Evolutionary conservation across 2,797 vertebrate genomes (phyloP).

Genomic region (Coilia nasus): DNA sequence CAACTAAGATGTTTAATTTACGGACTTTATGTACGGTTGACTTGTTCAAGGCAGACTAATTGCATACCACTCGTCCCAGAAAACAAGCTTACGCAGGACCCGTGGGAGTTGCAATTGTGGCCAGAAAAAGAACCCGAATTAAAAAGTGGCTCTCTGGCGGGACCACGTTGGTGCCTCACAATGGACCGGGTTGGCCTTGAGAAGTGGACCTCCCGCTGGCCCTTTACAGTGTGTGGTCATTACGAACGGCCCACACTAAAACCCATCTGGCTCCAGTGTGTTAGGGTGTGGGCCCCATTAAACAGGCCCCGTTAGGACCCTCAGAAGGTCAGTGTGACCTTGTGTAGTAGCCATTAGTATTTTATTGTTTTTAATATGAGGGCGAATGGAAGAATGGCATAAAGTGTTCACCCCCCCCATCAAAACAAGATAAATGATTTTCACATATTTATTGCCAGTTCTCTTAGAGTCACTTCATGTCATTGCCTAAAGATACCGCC

Average conservation of each 20-base stretch:
- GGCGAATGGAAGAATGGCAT: neutral
- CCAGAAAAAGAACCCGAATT: neutral
- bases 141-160: neutral
- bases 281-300: neutral
- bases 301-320: neutral
- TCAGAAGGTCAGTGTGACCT: neutral
- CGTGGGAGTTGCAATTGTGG: neutral
- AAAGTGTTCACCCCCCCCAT: no score
- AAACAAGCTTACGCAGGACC: constrained; percentile 6
- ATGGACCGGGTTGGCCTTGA: neutral
- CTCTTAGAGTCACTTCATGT: no score
- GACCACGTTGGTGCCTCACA: neutral
- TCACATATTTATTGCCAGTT: no score
- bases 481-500: no score
- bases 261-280: neutral
- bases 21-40: neutral
- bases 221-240: neutral
- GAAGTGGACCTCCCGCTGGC: neutral
- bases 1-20: constrained; percentile 9
- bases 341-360: neutral
- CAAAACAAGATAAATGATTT: no score
- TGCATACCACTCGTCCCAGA: neutral
- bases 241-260: neutral
- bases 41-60: neutral
- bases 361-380: neutral